Base-by-base conservation (phyloP, 2,797 vertebrate species). In the Garrulus glandarius region DNA sequence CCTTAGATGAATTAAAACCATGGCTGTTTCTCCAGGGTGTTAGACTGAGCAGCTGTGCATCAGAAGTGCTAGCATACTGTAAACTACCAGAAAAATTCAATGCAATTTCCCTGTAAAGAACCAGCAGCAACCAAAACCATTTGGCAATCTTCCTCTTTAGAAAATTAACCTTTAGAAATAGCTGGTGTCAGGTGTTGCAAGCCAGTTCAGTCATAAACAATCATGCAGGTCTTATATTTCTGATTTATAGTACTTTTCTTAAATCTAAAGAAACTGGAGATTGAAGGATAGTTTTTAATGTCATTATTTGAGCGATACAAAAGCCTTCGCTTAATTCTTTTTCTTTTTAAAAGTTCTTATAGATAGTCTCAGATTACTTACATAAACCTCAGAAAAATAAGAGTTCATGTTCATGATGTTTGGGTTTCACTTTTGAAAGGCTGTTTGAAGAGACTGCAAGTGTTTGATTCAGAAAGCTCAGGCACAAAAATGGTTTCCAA, bases 401-500 rank as follows among this genome's bases (percentile, higher is more conserved):
- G 36, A 43, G 32, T 39, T 65, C 4, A 0, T 9, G 24, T 57
- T 85, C 69, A 6, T 22, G 47, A 84, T 6, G 23, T 92, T 86
- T 78, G 46, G 53, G 69, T 24, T 75, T 93, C 30, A 53, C 32
- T 92, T 92, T 34, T 43, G 63, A 92, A 93, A 39, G 80, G 39
- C 72, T 81, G 26, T 87, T 78, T 86, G 82, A 91, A 26, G 36
- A 91, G 53, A 85, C 57, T 53, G 46, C 43, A 63, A 81, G 76
- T 39, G 63, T 80, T 67, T 79, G 76, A 79, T 78, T 84, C 76
- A 50, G 68, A 77, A 94, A 93, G 90, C 89, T 78, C 68, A 70
- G 77, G 41, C 93, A 75, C 29, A 78, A 75, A 92, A 89, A 96
- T 15, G 37, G 59, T 84, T 96, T 91, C 92, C 84, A 87, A 71